Percentiles rank a stretch among this genome's conserved stretches.
Conservation (phyloP, 2,113 vertebrate genomes). For the Phodopus roborovskii region DNA sequence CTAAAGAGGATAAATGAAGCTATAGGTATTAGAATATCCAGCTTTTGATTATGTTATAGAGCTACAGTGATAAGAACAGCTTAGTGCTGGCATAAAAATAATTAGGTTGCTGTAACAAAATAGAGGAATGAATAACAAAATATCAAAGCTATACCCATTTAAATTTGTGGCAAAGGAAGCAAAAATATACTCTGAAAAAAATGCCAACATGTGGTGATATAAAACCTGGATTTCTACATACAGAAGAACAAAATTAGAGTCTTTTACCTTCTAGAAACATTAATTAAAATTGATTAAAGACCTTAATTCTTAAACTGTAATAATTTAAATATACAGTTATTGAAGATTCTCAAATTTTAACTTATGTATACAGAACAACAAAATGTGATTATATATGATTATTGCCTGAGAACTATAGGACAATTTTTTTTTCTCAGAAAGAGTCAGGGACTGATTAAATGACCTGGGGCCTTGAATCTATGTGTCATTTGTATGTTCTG, state of each 20-base stretch:
- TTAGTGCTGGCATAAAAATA: background rate
- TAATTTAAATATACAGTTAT: slow-evolving; percentile 30
- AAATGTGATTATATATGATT: background rate
- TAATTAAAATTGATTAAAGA: background rate
- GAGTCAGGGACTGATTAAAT: background rate
- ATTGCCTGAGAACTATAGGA: background rate
- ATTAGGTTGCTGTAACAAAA: background rate
- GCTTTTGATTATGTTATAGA: background rate
- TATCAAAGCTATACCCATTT: background rate
- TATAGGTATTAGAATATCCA: background rate
- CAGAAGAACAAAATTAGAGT: background rate
- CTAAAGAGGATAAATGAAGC: background rate
- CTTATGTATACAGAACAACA: background rate
- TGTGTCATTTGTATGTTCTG: background rate
- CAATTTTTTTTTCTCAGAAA: slow-evolving; percentile 18
- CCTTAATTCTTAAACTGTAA: background rate
- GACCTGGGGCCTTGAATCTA: background rate
- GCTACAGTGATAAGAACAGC: background rate
- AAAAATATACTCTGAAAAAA: no score
- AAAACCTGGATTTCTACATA: background rate
- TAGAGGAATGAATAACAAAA: background rate
- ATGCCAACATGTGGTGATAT: background rate
- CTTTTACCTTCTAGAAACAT: background rate
- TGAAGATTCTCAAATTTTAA: background rate
- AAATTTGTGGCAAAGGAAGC: background rate